phyloP scores from a whole-genome alignment of 2,888 invertebrate species.

The Acleris literana region DNA sequence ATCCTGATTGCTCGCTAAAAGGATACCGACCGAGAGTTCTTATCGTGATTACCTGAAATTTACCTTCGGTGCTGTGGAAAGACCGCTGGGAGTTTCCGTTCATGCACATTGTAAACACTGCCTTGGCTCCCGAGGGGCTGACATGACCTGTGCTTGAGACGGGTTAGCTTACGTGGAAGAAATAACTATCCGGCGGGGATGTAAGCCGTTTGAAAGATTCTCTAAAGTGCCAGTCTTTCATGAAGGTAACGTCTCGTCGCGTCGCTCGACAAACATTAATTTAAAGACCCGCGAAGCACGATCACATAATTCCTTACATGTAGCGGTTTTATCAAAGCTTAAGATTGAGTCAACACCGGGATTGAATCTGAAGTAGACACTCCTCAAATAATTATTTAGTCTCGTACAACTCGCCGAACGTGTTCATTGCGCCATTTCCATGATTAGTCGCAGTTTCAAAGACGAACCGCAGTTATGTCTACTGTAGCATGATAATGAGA shows the following conservation, averaged over 20 bases:
- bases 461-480: neutral
- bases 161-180: constrained; percentile 10
- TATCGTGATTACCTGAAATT: constrained; percentile 30
- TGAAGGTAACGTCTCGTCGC: neutral
- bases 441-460: constrained; percentile 28
- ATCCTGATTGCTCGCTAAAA: constrained; percentile 37
- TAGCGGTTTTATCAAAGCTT: neutral
- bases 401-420: constrained; percentile 25
- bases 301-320: neutral
- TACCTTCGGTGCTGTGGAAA: constrained; percentile 17
- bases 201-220: constrained; percentile 19
- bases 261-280: neutral
- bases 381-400: constrained; percentile 26
- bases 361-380: constrained; percentile 8
- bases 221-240: constrained; percentile 8
- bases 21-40: constrained; percentile 33
- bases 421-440: constrained; percentile 21
- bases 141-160: constrained; percentile 24
- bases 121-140: constrained; percentile 16
- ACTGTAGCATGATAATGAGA: neutral
- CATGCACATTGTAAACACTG: constrained; percentile 19
- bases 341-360: constrained; percentile 13
- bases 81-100: constrained; percentile 6
- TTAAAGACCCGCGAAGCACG: neutral
- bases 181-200: constrained; percentile 14